Evolutionary conservation across 2,797 vertebrate species (phyloP), one percentile per base, ranked within the genome.

Genomic region (Saxicola maurus): DNA sequence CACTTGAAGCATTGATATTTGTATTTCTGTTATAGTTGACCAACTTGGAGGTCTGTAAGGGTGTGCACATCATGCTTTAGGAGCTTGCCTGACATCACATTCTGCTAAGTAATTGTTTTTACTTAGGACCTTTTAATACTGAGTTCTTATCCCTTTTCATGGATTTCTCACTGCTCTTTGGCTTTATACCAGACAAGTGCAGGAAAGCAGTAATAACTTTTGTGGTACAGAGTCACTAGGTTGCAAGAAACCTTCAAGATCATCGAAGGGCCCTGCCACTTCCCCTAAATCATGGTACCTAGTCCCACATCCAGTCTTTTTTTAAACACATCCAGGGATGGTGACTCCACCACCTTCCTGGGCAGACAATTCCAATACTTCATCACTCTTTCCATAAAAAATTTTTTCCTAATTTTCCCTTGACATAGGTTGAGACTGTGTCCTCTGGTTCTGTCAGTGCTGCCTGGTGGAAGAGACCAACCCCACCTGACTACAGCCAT

Each of bases 371-470:
- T 27, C 28, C 45, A 33, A 6, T 49, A 21, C 30, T 49, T 60
- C 20, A 49, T 28, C 11, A 49, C 7, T 7, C 14, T 8, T 49
- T 40, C 71, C 6, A 4, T 40, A 10, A 10, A 48, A 60, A 74
- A 6, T 4, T 3, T 73, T 2, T 73, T 40, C 17, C 14, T 74
- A 4, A 16, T 19, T 25, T 72, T 73, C 69, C 33, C 55, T 38
- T 38, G 43, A 2, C 1, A 1, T 28, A 73, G 4, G 10, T 19
- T 57, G 2, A 37, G 33, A 11, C 20, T 37, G 6, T 72, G 20
- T 46, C 16, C 20, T n/a, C 27, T n/a, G 0, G 0, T 57, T 72
- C 16, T 46, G 42, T 46, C 25, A 18, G 11, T 45, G 42, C 9
- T 46, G 31, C 19, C 31, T 56, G 19, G 25, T 7, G 31, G 23